Base-by-base conservation (phyloP, 2,113 vertebrate species). In the Verasper variegatus region DNA sequence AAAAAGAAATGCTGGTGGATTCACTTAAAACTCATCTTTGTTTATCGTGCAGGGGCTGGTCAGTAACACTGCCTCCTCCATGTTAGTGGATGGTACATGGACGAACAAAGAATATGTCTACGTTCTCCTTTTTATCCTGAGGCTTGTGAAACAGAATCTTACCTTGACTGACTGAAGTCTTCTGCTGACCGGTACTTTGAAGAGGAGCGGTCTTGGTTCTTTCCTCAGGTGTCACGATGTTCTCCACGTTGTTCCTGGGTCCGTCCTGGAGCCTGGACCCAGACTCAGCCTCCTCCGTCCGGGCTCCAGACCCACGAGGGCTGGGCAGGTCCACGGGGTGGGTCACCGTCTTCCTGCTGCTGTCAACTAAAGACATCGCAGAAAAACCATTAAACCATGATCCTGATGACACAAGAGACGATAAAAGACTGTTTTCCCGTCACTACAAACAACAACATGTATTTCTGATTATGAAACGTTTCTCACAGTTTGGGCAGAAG, bases 401-500 rank as follows among this genome's bases (percentile, higher is more conserved):
- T 45, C 11, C 42, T 3, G 42, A 15, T 3, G 0, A 45, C 14
- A 45, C 42, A 13, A 45, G 11, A 45, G 42, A 45, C 15, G 4
- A 45, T 4, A 45, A 37, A 37, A 37, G 8, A 37, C 31, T 7
- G 6, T 31, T 31, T 7, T 31, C 27, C 37, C 11, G 0, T 40
- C 11, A 11, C 37, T 11, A 40, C 37, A 40, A 40, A 40, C 40
- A 13, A 11, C 10, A 13, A 42, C 40, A 13, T 42, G 40, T 13
- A 13, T 42, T 42, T 13, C 40, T 12, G 40, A 40, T 40, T 40
- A 18, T 49, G 6, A 31, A 4, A 0, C 3, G 8, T 60, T 51
- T 94, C 96, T 94, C 92, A 98, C 97, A 82, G 45, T 94, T 96
- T 54, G 95, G 95, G 87, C 98, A 99, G 94, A 99, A 98, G 55